phyloP scores from a whole-genome alignment of 2,113 vertebrate genomes.

The Herpailurus yagouaroundi region DNA sequence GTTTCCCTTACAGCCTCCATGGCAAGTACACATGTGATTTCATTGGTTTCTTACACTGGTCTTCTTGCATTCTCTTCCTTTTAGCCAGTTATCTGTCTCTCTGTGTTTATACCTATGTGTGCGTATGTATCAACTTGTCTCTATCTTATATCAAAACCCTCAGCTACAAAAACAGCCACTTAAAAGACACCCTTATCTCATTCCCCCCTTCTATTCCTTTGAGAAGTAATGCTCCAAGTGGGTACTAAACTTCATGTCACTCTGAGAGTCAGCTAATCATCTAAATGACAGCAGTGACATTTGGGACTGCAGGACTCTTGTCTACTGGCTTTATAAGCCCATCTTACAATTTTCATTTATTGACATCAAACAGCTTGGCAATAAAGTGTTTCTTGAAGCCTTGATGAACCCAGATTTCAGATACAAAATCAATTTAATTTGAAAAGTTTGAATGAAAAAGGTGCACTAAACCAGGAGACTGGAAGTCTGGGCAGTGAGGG shows the following conservation, averaged over 20 bases:
- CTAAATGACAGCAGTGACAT: conserved; percentile 29
- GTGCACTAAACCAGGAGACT: neutral
- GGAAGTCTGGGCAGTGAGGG: neutral
- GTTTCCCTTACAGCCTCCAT: neutral
- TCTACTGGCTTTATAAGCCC: conserved; percentile 8
- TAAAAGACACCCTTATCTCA: neutral
- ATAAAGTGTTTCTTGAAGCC: neutral
- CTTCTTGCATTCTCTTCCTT: neutral
- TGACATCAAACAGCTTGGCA: neutral
- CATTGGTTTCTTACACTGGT: neutral
- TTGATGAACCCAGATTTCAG: neutral
- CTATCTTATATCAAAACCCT: neutral
- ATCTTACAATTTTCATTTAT: neutral
- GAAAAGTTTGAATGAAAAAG: neutral
- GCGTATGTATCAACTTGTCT: neutral
- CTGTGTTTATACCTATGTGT: fast-evolving
- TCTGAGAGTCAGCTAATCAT: neutral
- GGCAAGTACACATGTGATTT: neutral
- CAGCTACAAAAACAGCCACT: neutral
- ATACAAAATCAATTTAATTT: neutral
- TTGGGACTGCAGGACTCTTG: neutral
- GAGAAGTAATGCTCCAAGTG: neutral
- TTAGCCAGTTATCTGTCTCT: neutral
- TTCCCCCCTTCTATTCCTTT: neutral
- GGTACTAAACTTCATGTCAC: neutral